Conservation (phyloP, 1,140 invertebrate species). For the Lepidurus packardi region DNA sequence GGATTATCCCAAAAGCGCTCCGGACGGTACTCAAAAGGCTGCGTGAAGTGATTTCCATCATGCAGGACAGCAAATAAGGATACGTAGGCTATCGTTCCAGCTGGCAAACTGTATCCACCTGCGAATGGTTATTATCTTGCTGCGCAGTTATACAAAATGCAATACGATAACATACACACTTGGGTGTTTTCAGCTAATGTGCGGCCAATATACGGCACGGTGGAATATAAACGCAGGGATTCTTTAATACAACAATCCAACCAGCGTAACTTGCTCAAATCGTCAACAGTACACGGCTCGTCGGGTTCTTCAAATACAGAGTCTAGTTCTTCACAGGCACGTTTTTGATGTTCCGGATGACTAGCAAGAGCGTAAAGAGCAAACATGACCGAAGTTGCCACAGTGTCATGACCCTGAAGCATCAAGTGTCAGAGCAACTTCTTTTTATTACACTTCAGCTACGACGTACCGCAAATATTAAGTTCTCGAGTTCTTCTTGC, state of each 20-base stretch:
- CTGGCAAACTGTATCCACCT: constrained; percentile 1
- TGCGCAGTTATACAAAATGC: background rate
- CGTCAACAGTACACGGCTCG: background rate
- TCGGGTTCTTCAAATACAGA: background rate
- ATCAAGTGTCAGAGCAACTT: background rate
- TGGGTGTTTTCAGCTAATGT: background rate
- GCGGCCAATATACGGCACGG: background rate
- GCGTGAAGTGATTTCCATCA: background rate
- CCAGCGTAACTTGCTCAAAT: background rate
- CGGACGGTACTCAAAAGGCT: background rate
- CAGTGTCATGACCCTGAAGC: background rate
- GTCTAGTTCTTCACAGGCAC: background rate
- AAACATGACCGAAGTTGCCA: constrained; percentile 10
- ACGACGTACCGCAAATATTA: constrained; percentile 1
- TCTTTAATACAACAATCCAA: constrained; percentile 15
- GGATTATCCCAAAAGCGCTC: background rate
- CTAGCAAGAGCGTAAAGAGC: background rate
- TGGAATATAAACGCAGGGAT: background rate
- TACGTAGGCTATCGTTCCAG: background rate
- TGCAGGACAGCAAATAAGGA: background rate
- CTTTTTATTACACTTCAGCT: background rate
- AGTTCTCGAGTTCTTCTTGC: background rate
- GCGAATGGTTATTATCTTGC: background rate
- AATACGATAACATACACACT: background rate
- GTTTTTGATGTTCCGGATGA: background rate